Conservation (phyloP, 1,140 invertebrate genomes). For the Araneus ventricosus region DNA sequence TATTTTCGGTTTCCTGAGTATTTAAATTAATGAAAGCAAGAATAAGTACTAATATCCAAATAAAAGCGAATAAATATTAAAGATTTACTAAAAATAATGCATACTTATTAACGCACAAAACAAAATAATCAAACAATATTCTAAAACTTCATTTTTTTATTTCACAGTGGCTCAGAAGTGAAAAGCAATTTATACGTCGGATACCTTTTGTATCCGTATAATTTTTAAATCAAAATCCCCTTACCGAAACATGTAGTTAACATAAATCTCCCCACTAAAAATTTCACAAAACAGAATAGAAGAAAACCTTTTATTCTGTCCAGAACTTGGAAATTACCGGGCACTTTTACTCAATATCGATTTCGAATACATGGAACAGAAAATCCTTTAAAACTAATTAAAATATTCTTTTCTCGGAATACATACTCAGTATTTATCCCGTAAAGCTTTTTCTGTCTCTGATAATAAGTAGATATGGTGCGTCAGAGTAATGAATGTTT, state of each 20-base stretch:
- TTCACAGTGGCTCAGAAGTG: neutral
- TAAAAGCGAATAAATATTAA: too few species aligned
- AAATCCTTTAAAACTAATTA: conserved; percentile 30
- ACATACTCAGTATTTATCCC: neutral
- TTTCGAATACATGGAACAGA: conserved; percentile 14
- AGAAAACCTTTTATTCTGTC: neutral
- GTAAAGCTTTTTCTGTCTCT: conserved; percentile 14
- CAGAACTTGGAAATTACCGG: neutral
- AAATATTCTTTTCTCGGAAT: neutral
- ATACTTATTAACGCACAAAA: too few species aligned
- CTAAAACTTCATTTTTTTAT: neutral
- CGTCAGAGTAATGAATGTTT: conserved; percentile 12
- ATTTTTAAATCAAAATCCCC: neutral
- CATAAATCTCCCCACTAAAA: neutral
- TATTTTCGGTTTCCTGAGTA: too few species aligned
- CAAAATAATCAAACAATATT: neutral
- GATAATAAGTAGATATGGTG: conserved; percentile 22
- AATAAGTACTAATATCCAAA: too few species aligned
- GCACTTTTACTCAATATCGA: neutral
- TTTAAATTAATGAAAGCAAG: too few species aligned
- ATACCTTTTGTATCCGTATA: neutral
- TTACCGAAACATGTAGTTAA: neutral
- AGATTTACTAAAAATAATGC: too few species aligned
- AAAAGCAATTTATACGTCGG: neutral
- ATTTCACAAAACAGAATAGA: neutral